A percentile compares a stretch with the other conserved stretches of the same genome.
phyloP scores from a whole-genome alignment of 92 coral and sea anemone genomes.

The Micromussa lordhowensis region DNA sequence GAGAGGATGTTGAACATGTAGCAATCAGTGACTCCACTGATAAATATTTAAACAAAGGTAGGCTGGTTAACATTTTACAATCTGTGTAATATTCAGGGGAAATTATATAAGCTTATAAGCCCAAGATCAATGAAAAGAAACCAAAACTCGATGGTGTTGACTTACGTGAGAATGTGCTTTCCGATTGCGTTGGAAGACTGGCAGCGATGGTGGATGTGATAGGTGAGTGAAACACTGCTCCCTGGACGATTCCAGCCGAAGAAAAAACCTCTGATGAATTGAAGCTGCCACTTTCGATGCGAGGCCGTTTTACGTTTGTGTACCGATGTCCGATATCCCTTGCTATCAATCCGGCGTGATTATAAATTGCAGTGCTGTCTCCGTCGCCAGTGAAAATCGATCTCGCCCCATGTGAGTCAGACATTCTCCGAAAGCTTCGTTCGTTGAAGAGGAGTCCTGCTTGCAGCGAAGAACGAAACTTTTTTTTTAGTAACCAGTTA shows the following conservation, averaged over 20 bases:
- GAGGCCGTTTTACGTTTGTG: slow-evolving; percentile 71
- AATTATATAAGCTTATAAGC: neutral
- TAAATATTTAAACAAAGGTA: slow-evolving; percentile 29
- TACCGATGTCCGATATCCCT: slow-evolving; percentile 66
- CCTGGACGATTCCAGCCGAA: slow-evolving; percentile 60
- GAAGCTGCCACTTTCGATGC: slow-evolving; percentile 70
- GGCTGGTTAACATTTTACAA: slow-evolving; percentile 22
- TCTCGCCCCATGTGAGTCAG: slow-evolving; percentile 40
- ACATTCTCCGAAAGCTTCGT: slow-evolving; percentile 13
- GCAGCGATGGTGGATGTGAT: slow-evolving; percentile 74
- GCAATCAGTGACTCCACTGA: neutral
- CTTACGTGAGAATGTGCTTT: slow-evolving; percentile 81
- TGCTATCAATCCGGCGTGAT: slow-evolving; percentile 39
- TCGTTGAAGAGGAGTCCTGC: neutral
- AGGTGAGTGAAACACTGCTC: slow-evolving; percentile 69
- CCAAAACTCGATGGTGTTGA: neutral
- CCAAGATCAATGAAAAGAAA: neutral
- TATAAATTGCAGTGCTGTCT: slow-evolving; percentile 12
- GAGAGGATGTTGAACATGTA: neutral
- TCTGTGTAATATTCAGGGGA: neutral
- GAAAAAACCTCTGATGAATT: slow-evolving; percentile 59
- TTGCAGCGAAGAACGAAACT: neutral
- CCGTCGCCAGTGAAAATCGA: slow-evolving; percentile 41
- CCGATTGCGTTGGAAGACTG: slow-evolving; percentile 71
- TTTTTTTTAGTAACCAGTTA: neutral